phyloP scores from a whole-genome alignment of 2,113 vertebrate species.

The Cyprichromis sp. region DNA sequence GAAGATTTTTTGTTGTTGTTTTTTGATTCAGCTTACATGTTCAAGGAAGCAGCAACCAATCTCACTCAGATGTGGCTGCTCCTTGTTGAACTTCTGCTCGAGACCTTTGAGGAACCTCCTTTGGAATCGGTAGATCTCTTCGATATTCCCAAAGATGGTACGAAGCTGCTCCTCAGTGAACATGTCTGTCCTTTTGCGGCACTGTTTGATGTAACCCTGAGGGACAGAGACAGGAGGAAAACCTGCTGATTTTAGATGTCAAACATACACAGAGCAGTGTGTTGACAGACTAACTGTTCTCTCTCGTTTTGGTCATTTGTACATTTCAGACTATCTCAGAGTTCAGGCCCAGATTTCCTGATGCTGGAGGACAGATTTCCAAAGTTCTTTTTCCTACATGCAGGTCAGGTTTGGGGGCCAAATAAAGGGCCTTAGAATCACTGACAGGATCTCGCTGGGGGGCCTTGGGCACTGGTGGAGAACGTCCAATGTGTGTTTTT shows the following conservation, averaged over 20 bases:
- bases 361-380: background rate
- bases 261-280: background rate
- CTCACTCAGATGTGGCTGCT: conserved; percentile 87
- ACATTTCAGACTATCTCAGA: background rate
- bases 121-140: conserved; percentile 94
- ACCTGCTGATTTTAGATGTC: background rate
- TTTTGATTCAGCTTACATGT: conserved; percentile 74
- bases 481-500: background rate
- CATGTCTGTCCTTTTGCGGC: conserved; percentile 90
- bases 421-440: background rate
- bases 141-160: conserved; percentile 91
- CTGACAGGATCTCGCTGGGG: background rate
- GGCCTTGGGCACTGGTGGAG: background rate
- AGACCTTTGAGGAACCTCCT: conserved; percentile 86
- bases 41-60: conserved; percentile 94
- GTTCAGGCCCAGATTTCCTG: background rate
- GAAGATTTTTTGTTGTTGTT: background rate
- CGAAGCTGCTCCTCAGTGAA: conserved; percentile 89
- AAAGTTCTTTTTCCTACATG: background rate
- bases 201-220: conserved; percentile 94
- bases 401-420: background rate
- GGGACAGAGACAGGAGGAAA: background rate
- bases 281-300: background rate
- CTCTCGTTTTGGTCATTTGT: background rate
- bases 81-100: conserved; percentile 89